Evolutionary conservation across 2,888 invertebrate species (phyloP).

Genomic region (Chrysolina haemoptera): DNA sequence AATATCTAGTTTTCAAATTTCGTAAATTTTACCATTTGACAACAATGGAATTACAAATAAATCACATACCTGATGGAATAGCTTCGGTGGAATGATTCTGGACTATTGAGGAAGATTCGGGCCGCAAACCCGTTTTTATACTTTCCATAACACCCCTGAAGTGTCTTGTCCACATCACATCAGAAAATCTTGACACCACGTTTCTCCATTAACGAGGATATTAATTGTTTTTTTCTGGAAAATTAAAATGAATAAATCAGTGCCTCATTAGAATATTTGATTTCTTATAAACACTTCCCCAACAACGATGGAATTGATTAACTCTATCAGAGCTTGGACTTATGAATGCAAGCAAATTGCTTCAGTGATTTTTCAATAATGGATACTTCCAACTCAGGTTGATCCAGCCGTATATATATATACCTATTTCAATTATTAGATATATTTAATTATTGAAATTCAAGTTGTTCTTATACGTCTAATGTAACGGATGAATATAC

Average conservation of each 20-base stretch:
- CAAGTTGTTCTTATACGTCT: too few species aligned
- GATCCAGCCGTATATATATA: too few species aligned
- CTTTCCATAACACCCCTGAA: conserved; percentile 45
- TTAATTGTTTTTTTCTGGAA: conserved; percentile 7
- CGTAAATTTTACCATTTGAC: not conserved
- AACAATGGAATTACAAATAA: not conserved
- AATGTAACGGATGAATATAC: too few species aligned
- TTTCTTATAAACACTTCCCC: not conserved
- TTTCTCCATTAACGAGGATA: not conserved
- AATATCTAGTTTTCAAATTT: too few species aligned
- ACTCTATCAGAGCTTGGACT: not conserved
- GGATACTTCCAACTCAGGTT: not conserved
- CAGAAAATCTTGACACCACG: conserved; percentile 33
- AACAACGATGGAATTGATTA: not conserved
- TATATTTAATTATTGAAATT: too few species aligned
- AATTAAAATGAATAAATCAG: conserved; percentile 9
- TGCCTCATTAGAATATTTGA: conserved; percentile 5
- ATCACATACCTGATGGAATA: not conserved
- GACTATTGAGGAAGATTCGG: conserved; percentile 23
- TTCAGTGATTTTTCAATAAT: not conserved
- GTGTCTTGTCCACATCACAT: conserved; percentile 38
- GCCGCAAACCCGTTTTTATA: conserved; percentile 47
- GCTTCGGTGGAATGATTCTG: not conserved
- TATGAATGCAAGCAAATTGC: not conserved
- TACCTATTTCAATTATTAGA: too few species aligned